phyloP scores from a whole-genome alignment of 2,113 vertebrate species.

The Myiopsitta monachus region DNA sequence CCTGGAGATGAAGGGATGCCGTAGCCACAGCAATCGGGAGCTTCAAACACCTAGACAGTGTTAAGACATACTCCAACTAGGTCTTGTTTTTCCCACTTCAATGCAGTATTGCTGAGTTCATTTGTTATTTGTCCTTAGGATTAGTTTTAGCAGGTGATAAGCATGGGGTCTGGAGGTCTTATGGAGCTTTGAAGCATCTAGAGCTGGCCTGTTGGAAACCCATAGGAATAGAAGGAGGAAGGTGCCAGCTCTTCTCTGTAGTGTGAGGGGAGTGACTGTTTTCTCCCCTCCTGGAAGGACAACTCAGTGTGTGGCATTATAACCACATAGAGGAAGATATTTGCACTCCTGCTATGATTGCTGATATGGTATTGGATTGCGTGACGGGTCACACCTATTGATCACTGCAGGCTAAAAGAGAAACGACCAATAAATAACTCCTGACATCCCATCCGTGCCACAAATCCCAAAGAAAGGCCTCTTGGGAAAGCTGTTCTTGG shows the following conservation, averaged over 20 bases:
- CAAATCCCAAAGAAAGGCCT: background rate
- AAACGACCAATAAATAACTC: slow-evolving; percentile 40
- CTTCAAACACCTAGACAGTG: background rate
- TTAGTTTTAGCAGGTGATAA: background rate
- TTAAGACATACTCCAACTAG: background rate
- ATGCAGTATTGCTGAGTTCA: background rate
- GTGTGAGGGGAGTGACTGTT: background rate
- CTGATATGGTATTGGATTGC: slow-evolving; percentile 7
- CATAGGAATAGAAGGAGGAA: background rate
- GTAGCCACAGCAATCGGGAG: background rate
- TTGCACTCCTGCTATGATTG: background rate
- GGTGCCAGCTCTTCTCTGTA: background rate
- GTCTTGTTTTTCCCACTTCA: background rate
- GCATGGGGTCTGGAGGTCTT: background rate
- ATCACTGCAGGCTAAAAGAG: slow-evolving; percentile 42
- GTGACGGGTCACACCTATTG: slow-evolving; percentile 35
- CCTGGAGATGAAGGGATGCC: background rate
- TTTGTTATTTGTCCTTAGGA: background rate
- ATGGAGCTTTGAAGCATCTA: background rate
- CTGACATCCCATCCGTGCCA: slow-evolving; percentile 31
- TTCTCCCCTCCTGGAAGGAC: background rate
- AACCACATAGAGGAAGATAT: background rate
- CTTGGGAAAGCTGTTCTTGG: background rate
- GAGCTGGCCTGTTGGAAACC: background rate
- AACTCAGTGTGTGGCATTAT: background rate